Evolutionary conservation across 2,888 invertebrate species (phyloP).

Genomic region (Nephrotoma guestfalica): DNA sequence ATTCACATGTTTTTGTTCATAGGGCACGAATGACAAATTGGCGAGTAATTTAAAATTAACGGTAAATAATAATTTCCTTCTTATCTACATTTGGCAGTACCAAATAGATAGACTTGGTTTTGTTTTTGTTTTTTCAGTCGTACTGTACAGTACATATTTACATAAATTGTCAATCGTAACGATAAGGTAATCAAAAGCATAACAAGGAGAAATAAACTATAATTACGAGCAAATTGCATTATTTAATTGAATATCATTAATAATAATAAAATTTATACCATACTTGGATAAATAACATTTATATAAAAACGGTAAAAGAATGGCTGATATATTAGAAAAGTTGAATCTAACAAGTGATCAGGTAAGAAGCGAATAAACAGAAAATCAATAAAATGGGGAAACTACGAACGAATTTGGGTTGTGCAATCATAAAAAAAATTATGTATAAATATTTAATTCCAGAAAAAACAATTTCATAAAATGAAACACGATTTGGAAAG

Average conservation of each 20-base stretch:
- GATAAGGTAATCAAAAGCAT: not conserved
- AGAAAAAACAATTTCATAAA: constrained; percentile 60
- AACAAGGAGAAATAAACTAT: not conserved
- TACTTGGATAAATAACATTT: not conserved
- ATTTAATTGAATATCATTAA: not conserved
- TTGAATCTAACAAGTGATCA: not conserved
- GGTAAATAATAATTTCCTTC: no score
- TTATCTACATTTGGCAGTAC: not conserved
- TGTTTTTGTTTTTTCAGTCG: not conserved
- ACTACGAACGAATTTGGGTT: not conserved
- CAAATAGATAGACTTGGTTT: not conserved
- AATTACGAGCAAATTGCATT: not conserved
- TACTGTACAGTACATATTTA: no score
- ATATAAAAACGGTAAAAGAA: not conserved
- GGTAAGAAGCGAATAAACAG: not conserved
- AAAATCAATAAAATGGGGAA: not conserved
- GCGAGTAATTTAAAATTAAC: no score
- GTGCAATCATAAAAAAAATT: not conserved
- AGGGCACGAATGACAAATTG: no score
- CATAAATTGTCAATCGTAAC: not conserved
- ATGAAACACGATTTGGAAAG: constrained; percentile 56
- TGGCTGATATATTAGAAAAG: constrained; percentile 1
- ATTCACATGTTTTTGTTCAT: no score
- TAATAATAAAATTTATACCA: not conserved
- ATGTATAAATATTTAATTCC: not conserved